Percentiles rank a stretch among this genome's conserved stretches.
Evolutionary conservation across 2,888 invertebrate species (phyloP).

Genomic region (Mythimna loreyi): DNA sequence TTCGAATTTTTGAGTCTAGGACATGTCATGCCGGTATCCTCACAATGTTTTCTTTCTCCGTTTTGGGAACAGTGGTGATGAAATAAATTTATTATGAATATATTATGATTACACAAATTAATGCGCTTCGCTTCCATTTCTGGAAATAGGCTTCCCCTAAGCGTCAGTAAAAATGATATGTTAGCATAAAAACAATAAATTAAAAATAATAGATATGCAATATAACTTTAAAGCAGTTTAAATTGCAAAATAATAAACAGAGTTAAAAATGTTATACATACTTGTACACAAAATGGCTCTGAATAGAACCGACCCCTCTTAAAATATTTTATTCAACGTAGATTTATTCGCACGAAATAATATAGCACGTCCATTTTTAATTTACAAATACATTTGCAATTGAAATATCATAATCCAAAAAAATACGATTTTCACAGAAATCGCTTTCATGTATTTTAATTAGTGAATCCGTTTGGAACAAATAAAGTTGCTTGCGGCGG

Average conservation of each 20-base stretch:
- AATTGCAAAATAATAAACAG: constrained; percentile 12
- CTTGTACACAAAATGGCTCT: constrained; percentile 4
- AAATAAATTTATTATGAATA: too few species aligned
- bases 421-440: constrained; percentile 34
- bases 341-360: constrained; percentile 42
- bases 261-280: constrained; percentile 1
- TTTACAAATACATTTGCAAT: constrained; percentile 55
- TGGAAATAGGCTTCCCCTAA: too few species aligned
- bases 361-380: constrained; percentile 41
- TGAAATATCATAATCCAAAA: constrained; percentile 53
- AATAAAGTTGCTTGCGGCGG: constrained; percentile 19
- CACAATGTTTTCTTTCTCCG: too few species aligned
- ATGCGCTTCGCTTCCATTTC: too few species aligned
- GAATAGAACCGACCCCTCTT: background rate
- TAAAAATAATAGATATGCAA: background rate
- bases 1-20: too few species aligned
- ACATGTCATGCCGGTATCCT: too few species aligned
- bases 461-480: constrained; percentile 36
- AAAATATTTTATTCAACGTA: constrained; percentile 42
- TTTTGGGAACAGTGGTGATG: too few species aligned
- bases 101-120: too few species aligned
- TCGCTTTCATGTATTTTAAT: constrained; percentile 52
- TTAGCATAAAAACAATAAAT: too few species aligned
- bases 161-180: too few species aligned
- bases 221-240: background rate